These are phyloP conservation scores for Amiota mariae DNA, from an alignment of 2,888 invertebrate species.

Conservation along the genomic window DNA sequence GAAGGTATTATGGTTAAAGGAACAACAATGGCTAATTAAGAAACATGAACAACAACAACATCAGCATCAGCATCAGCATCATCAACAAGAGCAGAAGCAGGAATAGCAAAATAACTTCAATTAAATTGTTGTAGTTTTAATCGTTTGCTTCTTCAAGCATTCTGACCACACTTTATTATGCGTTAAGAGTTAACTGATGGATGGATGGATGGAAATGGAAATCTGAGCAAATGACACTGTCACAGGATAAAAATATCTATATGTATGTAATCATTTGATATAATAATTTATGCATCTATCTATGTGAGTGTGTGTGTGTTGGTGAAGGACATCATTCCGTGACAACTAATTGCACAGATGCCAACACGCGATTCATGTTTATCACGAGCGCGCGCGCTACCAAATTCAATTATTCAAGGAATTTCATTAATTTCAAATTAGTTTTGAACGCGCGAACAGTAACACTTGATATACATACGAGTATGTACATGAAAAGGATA, in stretches of 20 bases:
- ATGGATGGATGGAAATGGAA: no score
- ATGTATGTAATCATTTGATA: constrained; percentile 49
- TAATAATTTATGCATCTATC: constrained; percentile 57
- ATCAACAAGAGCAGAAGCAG: no score
- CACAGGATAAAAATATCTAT: not conserved
- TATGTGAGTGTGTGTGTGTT: constrained; percentile 30
- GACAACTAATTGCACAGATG: constrained; percentile 64
- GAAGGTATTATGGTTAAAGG: no score
- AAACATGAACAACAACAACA: no score
- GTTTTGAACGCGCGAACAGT: constrained; percentile 60
- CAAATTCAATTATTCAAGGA: constrained; percentile 67
- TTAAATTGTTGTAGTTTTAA: no score
- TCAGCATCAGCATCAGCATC: no score
- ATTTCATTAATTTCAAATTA: constrained; percentile 70
- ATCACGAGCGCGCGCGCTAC: constrained; percentile 43
- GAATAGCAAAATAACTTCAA: no score
- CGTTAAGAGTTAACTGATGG: no score
- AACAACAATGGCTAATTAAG: no score
- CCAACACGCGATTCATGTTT: constrained; percentile 45
- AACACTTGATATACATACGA: constrained; percentile 54
- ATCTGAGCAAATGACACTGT: not conserved
- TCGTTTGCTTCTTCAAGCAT: no score
- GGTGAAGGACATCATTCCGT: constrained; percentile 38
- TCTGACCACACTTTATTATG: no score
- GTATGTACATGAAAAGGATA: not conserved